Percentiles rank a stretch among this genome's conserved stretches.
Evolutionary conservation across 1,140 invertebrate genomes (phyloP).

Genomic region (Diuraphis noxia): DNA sequence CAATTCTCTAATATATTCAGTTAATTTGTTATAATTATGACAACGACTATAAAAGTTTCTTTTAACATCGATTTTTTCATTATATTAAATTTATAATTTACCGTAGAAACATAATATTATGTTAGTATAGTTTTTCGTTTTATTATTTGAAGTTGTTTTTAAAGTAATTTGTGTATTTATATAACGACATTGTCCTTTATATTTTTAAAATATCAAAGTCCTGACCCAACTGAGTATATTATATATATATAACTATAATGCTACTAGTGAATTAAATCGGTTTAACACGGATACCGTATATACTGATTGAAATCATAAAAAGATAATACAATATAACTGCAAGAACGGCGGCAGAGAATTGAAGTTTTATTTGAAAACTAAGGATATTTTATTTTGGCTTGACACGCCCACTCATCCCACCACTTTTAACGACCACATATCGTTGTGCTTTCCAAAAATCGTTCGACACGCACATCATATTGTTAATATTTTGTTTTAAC

Average conservation of each 20-base stretch:
- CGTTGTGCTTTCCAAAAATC: not conserved
- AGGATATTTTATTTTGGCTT: not conserved
- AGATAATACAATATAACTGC: not conserved
- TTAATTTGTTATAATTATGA: not conserved
- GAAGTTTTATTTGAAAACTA: not conserved
- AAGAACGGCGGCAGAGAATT: not conserved
- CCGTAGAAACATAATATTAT: not conserved
- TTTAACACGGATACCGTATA: not conserved
- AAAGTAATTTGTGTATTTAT: not conserved
- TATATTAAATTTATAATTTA: not conserved
- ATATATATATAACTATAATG: not conserved
- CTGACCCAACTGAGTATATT: not conserved
- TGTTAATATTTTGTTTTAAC: conserved; percentile 1
- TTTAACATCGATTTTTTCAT: not conserved
- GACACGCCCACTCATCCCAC: not conserved
- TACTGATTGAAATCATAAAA: conserved; percentile 9
- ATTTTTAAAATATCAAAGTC: not conserved
- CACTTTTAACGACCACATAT: not conserved
- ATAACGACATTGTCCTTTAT: not conserved
- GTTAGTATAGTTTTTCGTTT: not conserved
- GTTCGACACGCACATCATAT: not conserved
- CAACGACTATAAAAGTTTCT: not conserved
- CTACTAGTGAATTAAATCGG: not conserved
- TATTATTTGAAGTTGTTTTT: not conserved
- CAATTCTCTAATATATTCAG: not conserved